Evolutionary conservation across 2,113 vertebrate species (phyloP).

Genomic region (Hoplias malabaricus): DNA sequence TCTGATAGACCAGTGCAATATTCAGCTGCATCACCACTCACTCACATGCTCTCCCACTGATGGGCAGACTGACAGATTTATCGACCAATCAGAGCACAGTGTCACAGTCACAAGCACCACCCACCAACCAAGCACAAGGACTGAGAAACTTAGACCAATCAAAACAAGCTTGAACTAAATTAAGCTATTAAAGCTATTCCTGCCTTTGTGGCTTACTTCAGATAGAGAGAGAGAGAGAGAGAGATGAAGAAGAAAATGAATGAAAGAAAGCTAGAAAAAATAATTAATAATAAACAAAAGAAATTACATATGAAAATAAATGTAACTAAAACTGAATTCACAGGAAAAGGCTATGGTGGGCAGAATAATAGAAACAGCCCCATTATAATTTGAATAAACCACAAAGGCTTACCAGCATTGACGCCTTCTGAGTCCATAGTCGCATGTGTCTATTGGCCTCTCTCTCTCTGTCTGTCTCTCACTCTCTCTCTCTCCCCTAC

Average conservation of each 20-base stretch:
- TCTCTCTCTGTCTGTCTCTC: neutral
- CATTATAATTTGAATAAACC: neutral
- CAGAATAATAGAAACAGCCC: neutral
- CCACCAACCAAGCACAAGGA: neutral
- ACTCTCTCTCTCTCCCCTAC: neutral
- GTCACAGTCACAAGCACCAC: neutral
- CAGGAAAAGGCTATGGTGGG: neutral
- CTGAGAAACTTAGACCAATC: neutral
- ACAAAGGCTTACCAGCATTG: slow-evolving; percentile 25
- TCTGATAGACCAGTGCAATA: neutral
- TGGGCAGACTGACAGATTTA: neutral
- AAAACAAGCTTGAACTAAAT: neutral
- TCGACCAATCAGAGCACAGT: neutral
- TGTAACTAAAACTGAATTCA: neutral
- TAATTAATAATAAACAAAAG: no score
- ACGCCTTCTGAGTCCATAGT: slow-evolving; percentile 24
- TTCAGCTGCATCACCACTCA: neutral
- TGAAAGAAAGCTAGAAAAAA: no score
- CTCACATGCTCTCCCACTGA: neutral
- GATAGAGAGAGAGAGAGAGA: neutral
- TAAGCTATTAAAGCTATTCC: neutral
- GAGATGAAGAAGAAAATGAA: no score
- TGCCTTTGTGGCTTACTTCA: neutral
- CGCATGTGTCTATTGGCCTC: slow-evolving; percentile 12
- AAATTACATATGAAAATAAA: no score